Conservation (phyloP, 2,797 vertebrate genomes). For the Neopelma chrysocephalum region DNA sequence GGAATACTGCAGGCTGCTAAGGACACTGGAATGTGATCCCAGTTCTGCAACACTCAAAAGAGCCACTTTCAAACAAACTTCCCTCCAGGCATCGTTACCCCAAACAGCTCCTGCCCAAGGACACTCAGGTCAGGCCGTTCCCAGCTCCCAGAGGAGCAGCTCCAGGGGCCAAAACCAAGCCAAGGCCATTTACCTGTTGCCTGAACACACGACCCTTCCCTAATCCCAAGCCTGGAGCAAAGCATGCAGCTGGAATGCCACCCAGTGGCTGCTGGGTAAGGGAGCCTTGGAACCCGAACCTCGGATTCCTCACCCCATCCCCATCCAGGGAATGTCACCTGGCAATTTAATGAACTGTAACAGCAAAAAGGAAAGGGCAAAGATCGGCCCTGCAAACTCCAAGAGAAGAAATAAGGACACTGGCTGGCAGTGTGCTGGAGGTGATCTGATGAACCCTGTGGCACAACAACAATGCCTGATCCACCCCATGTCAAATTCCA, state of each 20-base stretch:
- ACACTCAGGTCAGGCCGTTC: accelerated
- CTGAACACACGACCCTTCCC: not conserved
- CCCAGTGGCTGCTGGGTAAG: not conserved
- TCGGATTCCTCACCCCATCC: not conserved
- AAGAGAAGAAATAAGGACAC: accelerated
- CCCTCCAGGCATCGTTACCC: accelerated
- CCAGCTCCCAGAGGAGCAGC: accelerated
- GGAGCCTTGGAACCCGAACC: not conserved
- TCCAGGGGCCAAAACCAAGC: not conserved
- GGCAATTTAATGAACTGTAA: not conserved
- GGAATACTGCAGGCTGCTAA: not conserved
- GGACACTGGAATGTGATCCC: not conserved
- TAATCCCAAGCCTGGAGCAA: not conserved
- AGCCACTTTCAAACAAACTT: not conserved
- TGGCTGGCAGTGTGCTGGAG: not conserved
- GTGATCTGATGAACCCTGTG: not conserved
- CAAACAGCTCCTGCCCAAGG: not conserved
- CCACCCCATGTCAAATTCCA: not conserved
- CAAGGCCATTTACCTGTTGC: accelerated
- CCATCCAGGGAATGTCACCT: accelerated
- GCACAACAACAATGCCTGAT: not conserved
- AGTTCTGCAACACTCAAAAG: not conserved
- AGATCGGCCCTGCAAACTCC: not conserved
- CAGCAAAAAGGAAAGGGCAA: not conserved
- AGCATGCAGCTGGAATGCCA: not conserved